Percentiles rank a stretch among this genome's conserved stretches.
phyloP scores from a whole-genome alignment of 2,888 invertebrate genomes.

The Pristionchus fissidentatus region DNA sequence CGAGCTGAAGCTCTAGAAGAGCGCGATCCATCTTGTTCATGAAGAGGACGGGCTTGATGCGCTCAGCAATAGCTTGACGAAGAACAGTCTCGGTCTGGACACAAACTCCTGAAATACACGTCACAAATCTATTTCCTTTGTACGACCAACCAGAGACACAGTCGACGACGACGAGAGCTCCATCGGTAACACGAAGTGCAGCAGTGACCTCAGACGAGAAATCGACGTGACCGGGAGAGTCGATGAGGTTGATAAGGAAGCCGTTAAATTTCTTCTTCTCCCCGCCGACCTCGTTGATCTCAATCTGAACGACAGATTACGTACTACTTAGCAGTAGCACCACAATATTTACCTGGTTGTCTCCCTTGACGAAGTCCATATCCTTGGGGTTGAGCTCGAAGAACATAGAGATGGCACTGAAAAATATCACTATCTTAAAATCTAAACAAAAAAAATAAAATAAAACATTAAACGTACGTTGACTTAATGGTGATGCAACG shows the following conservation, averaged over 20 bases:
- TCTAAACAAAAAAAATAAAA: not conserved
- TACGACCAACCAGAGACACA: slow-evolving; percentile 91
- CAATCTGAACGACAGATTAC: slow-evolving; percentile 49
- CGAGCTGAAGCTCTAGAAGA: slow-evolving; percentile 94
- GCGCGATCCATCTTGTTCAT: slow-evolving; percentile 99
- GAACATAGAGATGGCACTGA: slow-evolving; percentile 98
- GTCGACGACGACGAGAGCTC: slow-evolving; percentile 98
- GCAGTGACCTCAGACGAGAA: slow-evolving; percentile 97
- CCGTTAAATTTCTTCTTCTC: slow-evolving; percentile 88
- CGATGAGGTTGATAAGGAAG: slow-evolving; percentile 99
- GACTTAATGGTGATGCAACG: slow-evolving; percentile 99
- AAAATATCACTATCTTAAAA: not conserved
- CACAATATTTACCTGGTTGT: slow-evolving; percentile 60
- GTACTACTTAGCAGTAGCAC: not conserved
- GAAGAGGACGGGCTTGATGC: slow-evolving; percentile 99
- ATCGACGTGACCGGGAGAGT: slow-evolving; percentile 99
- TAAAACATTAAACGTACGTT: slow-evolving; percentile 87
- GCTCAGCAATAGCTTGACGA: slow-evolving; percentile 99
- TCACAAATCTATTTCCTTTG: not conserved
- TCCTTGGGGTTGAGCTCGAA: slow-evolving; percentile 96
- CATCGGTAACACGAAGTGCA: slow-evolving; percentile 99
- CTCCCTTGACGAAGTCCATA: slow-evolving; percentile 88
- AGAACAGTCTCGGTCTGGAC: slow-evolving; percentile 99
- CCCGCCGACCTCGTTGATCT: slow-evolving; percentile 62
- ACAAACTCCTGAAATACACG: slow-evolving; percentile 88